Conservation (phyloP, 2,113 vertebrate species). For the Vombatus ursinus region DNA sequence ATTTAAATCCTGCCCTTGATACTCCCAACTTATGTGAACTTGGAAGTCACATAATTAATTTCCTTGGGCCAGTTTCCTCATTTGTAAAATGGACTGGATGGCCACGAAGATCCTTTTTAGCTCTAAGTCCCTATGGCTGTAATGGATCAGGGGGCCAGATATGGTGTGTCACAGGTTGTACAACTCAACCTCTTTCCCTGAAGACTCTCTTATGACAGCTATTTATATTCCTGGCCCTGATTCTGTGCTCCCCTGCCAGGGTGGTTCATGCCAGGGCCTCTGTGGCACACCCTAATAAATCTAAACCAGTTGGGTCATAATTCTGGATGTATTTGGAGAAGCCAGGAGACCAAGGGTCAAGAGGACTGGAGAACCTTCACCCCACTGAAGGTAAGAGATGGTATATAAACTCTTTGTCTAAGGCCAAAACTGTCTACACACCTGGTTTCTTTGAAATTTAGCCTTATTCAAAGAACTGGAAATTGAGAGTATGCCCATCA, state of each 20-base stretch:
- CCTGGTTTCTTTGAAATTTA: not conserved
- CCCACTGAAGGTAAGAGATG: not conserved
- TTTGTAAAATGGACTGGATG: not conserved
- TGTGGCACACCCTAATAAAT: not conserved
- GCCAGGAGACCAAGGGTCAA: not conserved
- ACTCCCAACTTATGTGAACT: not conserved
- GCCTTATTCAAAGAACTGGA: not conserved
- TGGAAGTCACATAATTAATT: not conserved
- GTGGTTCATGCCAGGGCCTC: not conserved
- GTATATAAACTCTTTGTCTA: not conserved
- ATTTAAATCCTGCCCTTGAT: no score
- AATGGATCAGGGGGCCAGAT: not conserved
- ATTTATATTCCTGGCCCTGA: not conserved
- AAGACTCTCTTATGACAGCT: not conserved
- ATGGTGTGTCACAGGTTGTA: not conserved
- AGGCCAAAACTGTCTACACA: not conserved
- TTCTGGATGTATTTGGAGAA: not conserved
- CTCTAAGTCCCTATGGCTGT: not conserved
- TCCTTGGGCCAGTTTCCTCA: not conserved
- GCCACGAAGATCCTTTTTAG: not conserved
- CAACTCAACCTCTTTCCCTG: not conserved
- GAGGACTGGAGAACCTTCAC: not conserved
- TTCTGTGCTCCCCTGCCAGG: not conserved
- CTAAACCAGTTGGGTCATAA: not conserved
- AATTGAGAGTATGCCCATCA: no score